A percentile compares a stretch with the other conserved stretches of the same genome.
Evolutionary conservation across 2,888 invertebrate genomes (phyloP).

Genomic region (Margaritifera margaritifera): DNA sequence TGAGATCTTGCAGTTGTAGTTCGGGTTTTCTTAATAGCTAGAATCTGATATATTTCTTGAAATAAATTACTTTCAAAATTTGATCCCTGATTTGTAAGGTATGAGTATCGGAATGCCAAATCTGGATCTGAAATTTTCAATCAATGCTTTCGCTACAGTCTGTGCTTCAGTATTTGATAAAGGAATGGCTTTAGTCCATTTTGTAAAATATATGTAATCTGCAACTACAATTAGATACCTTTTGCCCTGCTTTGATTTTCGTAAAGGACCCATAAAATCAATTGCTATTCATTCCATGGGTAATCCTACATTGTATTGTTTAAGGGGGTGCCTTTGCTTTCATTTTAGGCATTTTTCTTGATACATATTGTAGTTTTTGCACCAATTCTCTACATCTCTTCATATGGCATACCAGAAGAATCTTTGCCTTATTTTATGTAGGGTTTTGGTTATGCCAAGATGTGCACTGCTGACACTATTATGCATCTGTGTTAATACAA

Average conservation of each 20-base stretch:
- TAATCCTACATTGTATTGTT: constrained; percentile 4
- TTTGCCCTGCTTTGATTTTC: constrained; percentile 19
- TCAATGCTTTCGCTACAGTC: constrained; percentile 27
- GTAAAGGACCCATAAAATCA: constrained; percentile 24
- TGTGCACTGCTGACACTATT: not conserved
- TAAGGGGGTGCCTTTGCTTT: no score
- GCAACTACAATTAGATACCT: constrained; percentile 25
- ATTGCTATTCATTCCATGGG: constrained; percentile 27
- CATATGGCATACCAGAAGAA: constrained; percentile 8
- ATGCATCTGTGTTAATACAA: not conserved
- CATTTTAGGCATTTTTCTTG: not conserved
- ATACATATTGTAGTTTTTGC: constrained; percentile 4
- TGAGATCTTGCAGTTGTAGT: constrained; percentile 33
- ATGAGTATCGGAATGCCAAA: constrained; percentile 22
- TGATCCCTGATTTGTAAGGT: constrained; percentile 27
- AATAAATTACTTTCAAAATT: constrained; percentile 28
- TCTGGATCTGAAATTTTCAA: constrained; percentile 13
- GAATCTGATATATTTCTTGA: constrained; percentile 16
- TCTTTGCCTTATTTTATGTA: not conserved
- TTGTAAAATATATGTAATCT: constrained; percentile 38
- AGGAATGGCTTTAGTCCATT: constrained; percentile 29
- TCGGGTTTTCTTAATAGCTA: constrained; percentile 28
- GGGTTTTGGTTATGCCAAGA: not conserved
- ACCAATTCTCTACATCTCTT: constrained; percentile 1
- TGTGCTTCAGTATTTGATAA: constrained; percentile 26